Percentiles rank a stretch among this genome's conserved stretches.
Evolutionary conservation across 2,888 invertebrate species (phyloP).

Genomic region (Galeruca laticollis): DNA sequence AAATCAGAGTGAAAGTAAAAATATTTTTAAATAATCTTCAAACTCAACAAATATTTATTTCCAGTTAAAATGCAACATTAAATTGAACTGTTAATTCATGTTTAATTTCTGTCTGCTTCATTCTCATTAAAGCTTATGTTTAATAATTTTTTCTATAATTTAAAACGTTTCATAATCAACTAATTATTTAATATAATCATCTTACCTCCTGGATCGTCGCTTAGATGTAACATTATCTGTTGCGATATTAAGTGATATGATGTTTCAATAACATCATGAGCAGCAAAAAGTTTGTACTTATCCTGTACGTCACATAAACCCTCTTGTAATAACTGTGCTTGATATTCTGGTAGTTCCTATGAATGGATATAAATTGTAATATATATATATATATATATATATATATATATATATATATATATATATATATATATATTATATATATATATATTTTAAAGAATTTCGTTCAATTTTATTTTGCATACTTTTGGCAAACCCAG

Average conservation of each 20-base stretch:
- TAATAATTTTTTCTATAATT: too few species aligned
- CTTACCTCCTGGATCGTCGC: slow-evolving; percentile 89
- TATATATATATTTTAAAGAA: too few species aligned
- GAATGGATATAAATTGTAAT: slow-evolving; percentile 34
- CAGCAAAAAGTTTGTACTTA: slow-evolving; percentile 78
- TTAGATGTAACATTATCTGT: slow-evolving; percentile 94
- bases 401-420: too few species aligned
- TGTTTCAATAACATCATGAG: slow-evolving; percentile 96
- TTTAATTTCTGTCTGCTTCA: too few species aligned
- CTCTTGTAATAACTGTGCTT: slow-evolving; percentile 77
- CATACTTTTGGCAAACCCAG: too few species aligned
- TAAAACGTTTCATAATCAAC: too few species aligned
- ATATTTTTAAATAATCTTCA: not conserved
- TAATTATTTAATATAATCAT: not conserved
- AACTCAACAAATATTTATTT: not conserved
- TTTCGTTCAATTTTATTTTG: too few species aligned
- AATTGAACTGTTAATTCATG: not conserved
- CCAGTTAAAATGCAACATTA: not conserved
- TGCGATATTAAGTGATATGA: slow-evolving; percentile 96
- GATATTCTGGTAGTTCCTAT: slow-evolving; percentile 79
- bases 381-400: too few species aligned
- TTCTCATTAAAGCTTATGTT: too few species aligned
- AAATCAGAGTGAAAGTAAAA: not conserved
- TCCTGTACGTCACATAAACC: slow-evolving; percentile 65
- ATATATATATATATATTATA: too few species aligned